These are phyloP conservation scores for Ceuthmochares aereus DNA, from an alignment of 2,113 vertebrate genomes.

Conservation along the genomic window DNA sequence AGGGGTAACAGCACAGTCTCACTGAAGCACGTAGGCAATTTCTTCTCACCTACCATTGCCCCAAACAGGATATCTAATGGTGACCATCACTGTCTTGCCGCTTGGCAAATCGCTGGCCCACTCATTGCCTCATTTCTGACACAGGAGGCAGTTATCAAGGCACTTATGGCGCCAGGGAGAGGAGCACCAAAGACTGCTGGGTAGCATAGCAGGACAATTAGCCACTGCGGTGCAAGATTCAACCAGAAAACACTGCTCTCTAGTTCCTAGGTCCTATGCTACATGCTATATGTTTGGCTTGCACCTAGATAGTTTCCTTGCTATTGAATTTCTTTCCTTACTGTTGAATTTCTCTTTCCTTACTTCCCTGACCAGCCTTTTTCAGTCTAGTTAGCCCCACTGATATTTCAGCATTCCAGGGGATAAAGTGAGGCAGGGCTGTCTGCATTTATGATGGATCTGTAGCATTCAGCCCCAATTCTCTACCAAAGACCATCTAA, in stretches of 20 bases:
- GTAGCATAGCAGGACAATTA: not conserved
- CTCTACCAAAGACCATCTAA: not conserved
- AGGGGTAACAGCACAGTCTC: not conserved
- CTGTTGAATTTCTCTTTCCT: not conserved
- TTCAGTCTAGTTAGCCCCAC: not conserved
- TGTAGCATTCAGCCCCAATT: not conserved
- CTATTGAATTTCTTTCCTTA: not conserved
- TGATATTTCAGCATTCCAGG: not conserved
- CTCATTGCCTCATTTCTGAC: not conserved
- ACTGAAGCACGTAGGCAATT: not conserved
- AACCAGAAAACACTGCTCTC: not conserved
- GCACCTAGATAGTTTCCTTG: not conserved
- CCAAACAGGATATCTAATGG: not conserved
- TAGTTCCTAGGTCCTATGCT: not conserved
- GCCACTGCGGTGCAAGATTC: not conserved
- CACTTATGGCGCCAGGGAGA: not conserved
- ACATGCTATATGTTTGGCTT: not conserved
- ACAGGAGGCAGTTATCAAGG: not conserved
- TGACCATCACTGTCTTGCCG: accelerated
- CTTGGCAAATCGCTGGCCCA: too few species aligned
- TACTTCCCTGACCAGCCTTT: not conserved
- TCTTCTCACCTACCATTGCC: not conserved
- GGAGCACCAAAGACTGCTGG: not conserved
- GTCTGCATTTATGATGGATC: not conserved
- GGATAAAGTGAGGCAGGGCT: not conserved